Base-by-base conservation (phyloP, 2,888 invertebrate genomes). In the Griposia aprilina region DNA sequence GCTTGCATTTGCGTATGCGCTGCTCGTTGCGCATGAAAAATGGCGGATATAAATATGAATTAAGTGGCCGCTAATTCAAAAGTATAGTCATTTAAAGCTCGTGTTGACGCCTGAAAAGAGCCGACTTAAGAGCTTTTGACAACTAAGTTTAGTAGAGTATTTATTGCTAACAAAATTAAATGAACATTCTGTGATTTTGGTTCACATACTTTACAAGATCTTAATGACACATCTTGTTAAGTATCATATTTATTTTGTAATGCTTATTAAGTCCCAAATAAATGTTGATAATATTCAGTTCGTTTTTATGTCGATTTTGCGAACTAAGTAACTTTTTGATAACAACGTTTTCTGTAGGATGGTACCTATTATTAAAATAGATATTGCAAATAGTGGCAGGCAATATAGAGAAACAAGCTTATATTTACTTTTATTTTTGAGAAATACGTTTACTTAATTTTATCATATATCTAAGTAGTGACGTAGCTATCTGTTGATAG, bases 1-100 rank as follows among this genome's bases (percentile, higher is more conserved):
- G 91, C 90, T 90, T 93, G 95, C 94, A 95, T 95, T 95, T 94
- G 94, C 95, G 94, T 94, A 93, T 95, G 93, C 94, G 91, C 92
- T 88, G 92, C 91, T 94, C 90, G 93, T 92, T 94, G 93, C 90
- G 91, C 88, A 93, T 95, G 94, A 95, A 95, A 96, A 95, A 96
- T 95, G 93, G 92, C 91, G 85, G 91, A 92, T 94, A 94, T 94
- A 93, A 95, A 95, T 95, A 94, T 92, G 92, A 93, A 93, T 92
- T 93, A 92, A 93, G 93, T 93, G 91, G 94, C 93, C 91, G 91
- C 92, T 94, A 94, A 94, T 94, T 94, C 91, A 94, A 92, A 94
- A 92, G 92, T 92, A 93, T 91, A 90, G 90, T 91, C 91, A 90
- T 92, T 92, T 91, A 92, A 93, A 92, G 89, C 87, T 84, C 82